phyloP scores from a whole-genome alignment of 2,113 vertebrate genomes.

The Clarias batrachus region DNA sequence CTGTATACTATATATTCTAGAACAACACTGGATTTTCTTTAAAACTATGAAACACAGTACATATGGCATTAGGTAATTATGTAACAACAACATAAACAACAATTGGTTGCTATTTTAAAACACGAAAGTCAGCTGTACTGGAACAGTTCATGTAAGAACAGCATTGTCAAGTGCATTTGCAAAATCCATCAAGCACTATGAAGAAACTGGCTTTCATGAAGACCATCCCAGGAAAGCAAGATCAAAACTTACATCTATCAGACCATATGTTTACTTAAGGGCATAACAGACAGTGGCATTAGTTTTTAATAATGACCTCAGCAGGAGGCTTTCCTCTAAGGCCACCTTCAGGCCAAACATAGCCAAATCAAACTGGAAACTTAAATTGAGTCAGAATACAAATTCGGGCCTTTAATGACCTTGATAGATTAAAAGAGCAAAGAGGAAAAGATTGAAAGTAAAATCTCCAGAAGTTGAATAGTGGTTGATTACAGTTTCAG shows the following conservation, averaged over 20 bases:
- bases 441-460: constrained; percentile 9
- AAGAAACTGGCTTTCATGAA: no score
- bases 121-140: no score
- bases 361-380: constrained; percentile 15
- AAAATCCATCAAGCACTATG: no score
- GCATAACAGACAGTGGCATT: constrained; percentile 72
- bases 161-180: no score
- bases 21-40: no score
- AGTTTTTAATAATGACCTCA: constrained; percentile 74
- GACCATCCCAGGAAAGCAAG: no score
- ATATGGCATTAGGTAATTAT: no score
- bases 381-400: background rate
- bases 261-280: constrained; percentile 51
- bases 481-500: constrained; percentile 48
- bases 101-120: no score
- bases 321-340: constrained; percentile 47
- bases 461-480: constrained; percentile 6
- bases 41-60: no score
- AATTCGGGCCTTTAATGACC: background rate
- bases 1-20: no score
- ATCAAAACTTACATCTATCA: background rate
- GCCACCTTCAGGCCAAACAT: constrained; percentile 59
- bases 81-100: no score
- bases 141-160: no score
- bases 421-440: background rate